phyloP scores from a whole-genome alignment of 2,797 vertebrate species.

The Astyanax mexicanus region DNA sequence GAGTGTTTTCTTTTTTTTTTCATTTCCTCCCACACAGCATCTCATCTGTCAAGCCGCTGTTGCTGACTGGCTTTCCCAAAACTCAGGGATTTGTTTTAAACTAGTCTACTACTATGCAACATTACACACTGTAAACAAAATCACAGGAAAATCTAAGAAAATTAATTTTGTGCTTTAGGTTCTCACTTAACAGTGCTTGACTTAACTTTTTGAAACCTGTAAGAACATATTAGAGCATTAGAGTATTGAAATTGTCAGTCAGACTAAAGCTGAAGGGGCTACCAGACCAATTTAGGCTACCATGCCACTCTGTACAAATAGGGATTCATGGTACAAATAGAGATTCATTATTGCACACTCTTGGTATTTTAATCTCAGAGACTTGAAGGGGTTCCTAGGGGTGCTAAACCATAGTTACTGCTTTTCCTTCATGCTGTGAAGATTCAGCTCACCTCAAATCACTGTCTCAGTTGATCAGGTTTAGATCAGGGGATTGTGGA shows the following conservation, averaged over 20 bases:
- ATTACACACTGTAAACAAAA: not conserved
- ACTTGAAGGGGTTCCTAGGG: too few relatives aligned
- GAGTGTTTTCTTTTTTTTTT: slow-evolving; percentile 7
- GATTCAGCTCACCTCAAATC: too few relatives aligned
- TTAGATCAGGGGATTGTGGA: too few relatives aligned
- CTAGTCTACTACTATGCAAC: not conserved
- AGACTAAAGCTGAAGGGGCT: not conserved
- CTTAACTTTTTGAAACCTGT: not conserved
- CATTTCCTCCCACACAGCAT: slow-evolving; percentile 23
- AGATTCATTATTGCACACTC: too few relatives aligned
- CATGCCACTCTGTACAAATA: not conserved
- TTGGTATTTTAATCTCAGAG: too few relatives aligned
- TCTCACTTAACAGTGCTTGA: not conserved
- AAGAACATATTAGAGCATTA: not conserved
- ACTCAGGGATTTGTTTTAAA: not conserved
- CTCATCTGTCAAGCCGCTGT: slow-evolving; percentile 38
- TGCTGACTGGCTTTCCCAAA: slow-evolving; percentile 29
- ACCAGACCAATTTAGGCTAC: slow-evolving; percentile 1
- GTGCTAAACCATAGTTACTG: too few relatives aligned
- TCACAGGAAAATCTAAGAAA: not conserved
- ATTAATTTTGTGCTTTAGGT: not conserved
- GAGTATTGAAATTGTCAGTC: slow-evolving; percentile 3
- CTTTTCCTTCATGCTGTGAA: too few relatives aligned
- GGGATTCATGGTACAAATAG: too few relatives aligned
- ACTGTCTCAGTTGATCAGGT: too few relatives aligned